These are phyloP conservation scores for Catamblyrhynchus diadema DNA, from an alignment of 2,797 vertebrate species.

Conservation along the genomic window DNA sequence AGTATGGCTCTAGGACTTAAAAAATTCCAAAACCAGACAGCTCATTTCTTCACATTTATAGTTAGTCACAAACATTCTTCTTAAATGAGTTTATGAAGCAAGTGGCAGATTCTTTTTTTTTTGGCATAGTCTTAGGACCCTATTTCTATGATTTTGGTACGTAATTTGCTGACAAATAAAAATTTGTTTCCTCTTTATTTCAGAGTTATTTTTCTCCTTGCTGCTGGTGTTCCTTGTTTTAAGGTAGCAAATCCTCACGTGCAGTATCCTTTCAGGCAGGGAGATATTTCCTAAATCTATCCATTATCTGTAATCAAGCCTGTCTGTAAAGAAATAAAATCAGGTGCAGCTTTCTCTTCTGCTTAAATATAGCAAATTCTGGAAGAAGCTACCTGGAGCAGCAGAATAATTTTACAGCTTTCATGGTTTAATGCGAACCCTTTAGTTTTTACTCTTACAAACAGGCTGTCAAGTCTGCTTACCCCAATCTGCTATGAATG, in stretches of 20 bases:
- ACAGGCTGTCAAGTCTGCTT: neutral
- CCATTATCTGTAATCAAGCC: neutral
- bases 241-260: neutral
- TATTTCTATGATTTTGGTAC: neutral
- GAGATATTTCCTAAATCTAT: neutral
- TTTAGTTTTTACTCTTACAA: neutral
- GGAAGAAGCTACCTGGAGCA: neutral
- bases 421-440: neutral
- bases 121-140: neutral
- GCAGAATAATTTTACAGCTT: neutral
- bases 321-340: neutral
- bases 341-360: neutral
- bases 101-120: neutral
- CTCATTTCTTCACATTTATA: neutral
- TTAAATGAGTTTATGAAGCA: neutral
- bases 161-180: neutral
- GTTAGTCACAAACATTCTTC: neutral
- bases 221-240: neutral
- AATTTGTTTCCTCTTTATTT: neutral
- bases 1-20: neutral
- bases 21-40: neutral
- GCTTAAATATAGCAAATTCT: neutral
- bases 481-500: neutral
- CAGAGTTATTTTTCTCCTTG: neutral
- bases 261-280: neutral